Evolutionary conservation across 2,888 invertebrate species (phyloP).

Genomic region (Tetranychus piercei): DNA sequence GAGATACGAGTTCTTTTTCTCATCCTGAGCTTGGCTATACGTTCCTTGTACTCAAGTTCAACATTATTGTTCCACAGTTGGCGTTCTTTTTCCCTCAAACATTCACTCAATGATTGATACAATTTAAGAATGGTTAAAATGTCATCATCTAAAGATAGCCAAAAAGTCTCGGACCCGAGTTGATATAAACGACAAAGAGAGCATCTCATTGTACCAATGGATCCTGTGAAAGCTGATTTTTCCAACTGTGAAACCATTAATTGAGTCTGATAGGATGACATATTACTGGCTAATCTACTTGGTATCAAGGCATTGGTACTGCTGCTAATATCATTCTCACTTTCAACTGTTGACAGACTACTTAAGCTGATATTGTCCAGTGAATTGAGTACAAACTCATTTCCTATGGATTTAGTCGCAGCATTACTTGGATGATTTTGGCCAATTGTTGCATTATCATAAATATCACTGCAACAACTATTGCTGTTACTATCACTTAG

Average conservation of each 20-base stretch:
- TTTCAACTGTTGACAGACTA: background rate
- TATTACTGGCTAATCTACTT: background rate
- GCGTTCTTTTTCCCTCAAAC: background rate
- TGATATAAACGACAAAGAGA: background rate
- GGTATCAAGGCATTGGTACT: background rate
- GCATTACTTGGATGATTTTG: background rate
- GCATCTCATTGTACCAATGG: background rate
- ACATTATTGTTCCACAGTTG: conserved; percentile 4
- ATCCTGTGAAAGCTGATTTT: background rate
- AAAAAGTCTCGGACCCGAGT: background rate
- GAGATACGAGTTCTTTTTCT: background rate
- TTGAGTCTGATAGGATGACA: background rate
- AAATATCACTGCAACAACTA: too few relatives aligned
- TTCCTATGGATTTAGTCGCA: background rate
- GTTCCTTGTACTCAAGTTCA: background rate
- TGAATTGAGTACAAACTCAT: background rate
- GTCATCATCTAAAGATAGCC: background rate
- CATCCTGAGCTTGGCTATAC: background rate
- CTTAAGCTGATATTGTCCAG: background rate
- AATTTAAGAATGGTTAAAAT: background rate
- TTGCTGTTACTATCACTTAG: too few relatives aligned
- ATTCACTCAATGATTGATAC: background rate
- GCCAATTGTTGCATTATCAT: too few relatives aligned
- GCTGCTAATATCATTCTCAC: background rate
- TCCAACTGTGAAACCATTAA: background rate